Base-by-base conservation (phyloP, 2,113 vertebrate genomes). In the Rattus rattus region DNA sequence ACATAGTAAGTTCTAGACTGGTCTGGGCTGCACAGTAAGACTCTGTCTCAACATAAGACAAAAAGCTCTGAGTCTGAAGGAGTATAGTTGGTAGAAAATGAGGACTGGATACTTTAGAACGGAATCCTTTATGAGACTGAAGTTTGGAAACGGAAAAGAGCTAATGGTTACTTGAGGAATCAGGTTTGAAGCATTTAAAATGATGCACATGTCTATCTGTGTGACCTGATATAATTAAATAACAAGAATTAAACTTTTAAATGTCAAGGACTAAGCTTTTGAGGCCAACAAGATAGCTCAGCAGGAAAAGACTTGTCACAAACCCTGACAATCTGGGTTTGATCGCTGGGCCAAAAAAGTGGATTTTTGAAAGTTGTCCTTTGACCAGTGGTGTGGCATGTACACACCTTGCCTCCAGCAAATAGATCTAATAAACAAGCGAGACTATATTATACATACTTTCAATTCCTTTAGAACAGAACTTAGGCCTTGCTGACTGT, bases 181-280 rank as follows among this genome's bases (percentile, higher is more conserved):
- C 49, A 39, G 80, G 73, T 59, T 63, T 65, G 43, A 93, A 59
- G 84, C 63, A 75, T 90, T 92, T 77, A 20, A 77, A 87, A 17
- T n/a, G 47, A 67, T 86, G 20, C 11, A 13, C 79, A 2, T 92
- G 33, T 97, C 16, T 67, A 1, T 94, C 20, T 92, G 24, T 91
- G 36, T 96, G 70, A 65, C 79, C 75, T 92, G n/a, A 85, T 22
- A 69, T 1, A 75, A 11, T 56, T 80, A 52, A 69, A n/a, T 43
- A 73, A 85, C 28, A 61, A 61, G 56, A 54, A 54, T 54, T 54
- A 5, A 54, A 54, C 52, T 54, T 54, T 54, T 54, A 54, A 67
- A 16, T 83, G 84, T 97, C 10, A 52, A 61, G 28, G 92, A 70
- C 70, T 85, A 85, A 89, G 61, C 28, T 79, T 80, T 80, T 59